phyloP scores from a whole-genome alignment of 2,888 invertebrate genomes.

The Lithophane socia region DNA sequence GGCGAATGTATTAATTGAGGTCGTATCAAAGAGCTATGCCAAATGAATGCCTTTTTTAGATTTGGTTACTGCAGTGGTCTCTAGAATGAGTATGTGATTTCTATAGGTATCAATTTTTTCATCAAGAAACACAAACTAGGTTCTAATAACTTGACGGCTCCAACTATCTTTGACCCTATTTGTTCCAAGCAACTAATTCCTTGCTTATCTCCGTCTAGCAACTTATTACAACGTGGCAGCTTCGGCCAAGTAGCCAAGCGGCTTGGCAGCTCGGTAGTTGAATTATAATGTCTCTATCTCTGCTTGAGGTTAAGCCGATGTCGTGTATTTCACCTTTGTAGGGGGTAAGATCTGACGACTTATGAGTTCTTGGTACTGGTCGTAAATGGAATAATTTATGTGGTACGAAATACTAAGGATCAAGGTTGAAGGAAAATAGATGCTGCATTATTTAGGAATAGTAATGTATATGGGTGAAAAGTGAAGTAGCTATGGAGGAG shows the following conservation, averaged over 20 bases:
- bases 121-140: background rate
- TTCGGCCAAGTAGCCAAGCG: conserved; percentile 23
- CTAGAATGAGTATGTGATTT: background rate
- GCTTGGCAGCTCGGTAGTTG: conserved; percentile 45
- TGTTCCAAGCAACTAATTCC: conserved; percentile 40
- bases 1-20: background rate
- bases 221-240: conserved; percentile 53
- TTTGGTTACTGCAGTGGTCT: background rate
- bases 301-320: conserved; percentile 21
- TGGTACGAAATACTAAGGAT: background rate
- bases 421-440: background rate
- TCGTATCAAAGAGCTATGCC: background rate
- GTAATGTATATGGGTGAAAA: background rate
- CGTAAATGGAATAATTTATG: conserved; percentile 40
- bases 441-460: background rate
- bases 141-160: conserved; percentile 1
- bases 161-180: conserved; percentile 25
- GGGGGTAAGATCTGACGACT: conserved; percentile 11
- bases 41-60: background rate
- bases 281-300: conserved; percentile 44
- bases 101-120: too few species aligned
- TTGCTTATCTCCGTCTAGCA: conserved; percentile 32
- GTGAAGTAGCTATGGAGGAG: background rate
- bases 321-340: conserved; percentile 13
- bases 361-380: conserved; percentile 19